These are phyloP conservation scores for Albula goreensis DNA, from an alignment of 2,113 vertebrate genomes.

Conservation along the genomic window DNA sequence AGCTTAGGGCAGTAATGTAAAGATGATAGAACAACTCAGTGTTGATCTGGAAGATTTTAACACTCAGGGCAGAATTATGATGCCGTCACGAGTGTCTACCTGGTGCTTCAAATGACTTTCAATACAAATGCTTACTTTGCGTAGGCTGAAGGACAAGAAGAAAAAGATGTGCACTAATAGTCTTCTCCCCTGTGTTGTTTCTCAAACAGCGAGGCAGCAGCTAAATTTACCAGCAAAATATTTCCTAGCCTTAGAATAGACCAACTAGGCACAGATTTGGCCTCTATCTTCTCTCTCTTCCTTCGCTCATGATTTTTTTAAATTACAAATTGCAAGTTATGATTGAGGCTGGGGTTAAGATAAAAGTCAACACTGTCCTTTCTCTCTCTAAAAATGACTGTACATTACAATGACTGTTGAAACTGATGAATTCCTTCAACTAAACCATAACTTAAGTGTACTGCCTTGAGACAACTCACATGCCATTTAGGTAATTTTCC, in stretches of 20 bases:
- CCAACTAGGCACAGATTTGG: neutral
- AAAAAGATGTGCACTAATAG: neutral
- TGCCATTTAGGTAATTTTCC: neutral
- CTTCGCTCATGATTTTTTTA: neutral
- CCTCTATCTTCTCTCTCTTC: neutral
- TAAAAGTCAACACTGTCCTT: neutral
- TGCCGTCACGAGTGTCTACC: neutral
- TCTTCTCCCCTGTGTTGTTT: neutral
- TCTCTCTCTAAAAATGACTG: neutral
- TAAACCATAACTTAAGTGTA: neutral
- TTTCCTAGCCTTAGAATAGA: neutral
- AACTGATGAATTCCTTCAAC: neutral
- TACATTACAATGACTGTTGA: neutral
- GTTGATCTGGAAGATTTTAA: neutral
- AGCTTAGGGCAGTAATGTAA: neutral
- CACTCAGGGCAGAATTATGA: neutral
- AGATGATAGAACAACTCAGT: neutral
- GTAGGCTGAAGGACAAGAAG: neutral
- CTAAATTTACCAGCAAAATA: neutral
- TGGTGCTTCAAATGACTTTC: neutral
- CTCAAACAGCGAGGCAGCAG: neutral
- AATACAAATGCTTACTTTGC: neutral
- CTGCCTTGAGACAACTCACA: neutral
- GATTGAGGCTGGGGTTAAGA: neutral
- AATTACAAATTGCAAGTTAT: neutral